These are phyloP conservation scores for Ophthalmolycus amberensis DNA, from an alignment of 2,113 vertebrate genomes.

Conservation along the genomic window DNA sequence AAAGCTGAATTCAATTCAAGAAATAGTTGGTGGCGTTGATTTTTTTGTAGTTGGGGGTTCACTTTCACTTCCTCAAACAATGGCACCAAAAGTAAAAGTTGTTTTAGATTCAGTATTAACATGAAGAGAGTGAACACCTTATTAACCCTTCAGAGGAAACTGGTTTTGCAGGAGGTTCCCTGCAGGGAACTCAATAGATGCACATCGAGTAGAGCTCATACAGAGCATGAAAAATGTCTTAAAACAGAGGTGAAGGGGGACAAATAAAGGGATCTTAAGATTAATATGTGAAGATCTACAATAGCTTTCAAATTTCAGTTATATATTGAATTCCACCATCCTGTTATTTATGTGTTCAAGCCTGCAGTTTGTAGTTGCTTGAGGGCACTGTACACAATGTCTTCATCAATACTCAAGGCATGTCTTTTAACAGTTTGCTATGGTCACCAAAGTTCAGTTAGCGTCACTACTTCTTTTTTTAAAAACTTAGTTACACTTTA, in stretches of 20 bases:
- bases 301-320: neutral
- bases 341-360: slow-evolving; percentile 2
- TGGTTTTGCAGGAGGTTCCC: neutral
- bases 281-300: neutral
- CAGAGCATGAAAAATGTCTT: neutral
- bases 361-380: slow-evolving; percentile 27
- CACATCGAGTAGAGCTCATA: neutral
- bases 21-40: neutral
- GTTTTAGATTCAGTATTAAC: neutral
- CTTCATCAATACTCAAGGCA: neutral
- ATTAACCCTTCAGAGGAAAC: neutral
- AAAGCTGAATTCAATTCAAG: neutral
- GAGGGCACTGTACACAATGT: neutral
- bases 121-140: neutral
- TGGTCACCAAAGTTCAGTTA: neutral
- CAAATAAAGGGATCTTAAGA: neutral
- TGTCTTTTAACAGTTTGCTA: neutral
- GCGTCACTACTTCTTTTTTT: neutral
- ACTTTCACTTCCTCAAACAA: neutral
- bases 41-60: neutral
- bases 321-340: neutral
- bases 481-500: too few species aligned
- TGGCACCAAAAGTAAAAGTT: neutral
- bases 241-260: neutral
- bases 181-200: neutral